Base-by-base conservation (phyloP, 2,888 invertebrate species). In the Melanotus villosus region DNA sequence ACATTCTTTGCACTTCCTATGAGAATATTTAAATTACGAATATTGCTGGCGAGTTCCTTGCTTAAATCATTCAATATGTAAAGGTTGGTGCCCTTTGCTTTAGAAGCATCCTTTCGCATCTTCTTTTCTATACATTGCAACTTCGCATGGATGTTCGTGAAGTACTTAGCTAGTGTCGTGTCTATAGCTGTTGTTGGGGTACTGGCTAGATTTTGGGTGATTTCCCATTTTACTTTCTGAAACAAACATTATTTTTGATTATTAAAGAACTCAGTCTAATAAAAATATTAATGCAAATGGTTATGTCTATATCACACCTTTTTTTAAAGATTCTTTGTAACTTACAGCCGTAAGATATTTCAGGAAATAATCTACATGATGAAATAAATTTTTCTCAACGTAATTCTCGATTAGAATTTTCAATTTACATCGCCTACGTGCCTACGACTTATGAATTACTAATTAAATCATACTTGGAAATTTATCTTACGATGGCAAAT, bases 41-140 rank as follows among this genome's bases (percentile, higher is more conserved):
- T 65, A 18, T 69, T 72, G 2, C 56, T n/a, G 1, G 21, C 6
- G 1, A 74, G 30, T 30, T 70, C 66, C 7, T 64, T 57, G 16
- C 36, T 50, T n/a, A 74, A 30, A 2, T 52, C 41, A 6, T 14
- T 19, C 21, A 75, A 59, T 0, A 30, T 34, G 7, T 16, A 16
- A 3, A 18, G 21, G 50, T 71, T 65, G 19, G 47, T 57, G 14
- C 54, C 59, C 50, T 65, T 74, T 10, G 41, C 52, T 14, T 47
- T 36, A 6, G 41, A 30, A 0, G 52, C 50, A 36, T 75, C 65
- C 2, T 38, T 16, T 14, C 57, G 52, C 12, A 88, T 78, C 69
- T 86, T 84, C 9, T 82, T 77, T 74, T 90, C 90, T 43, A 87
- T 80, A 57, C 85, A 85, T 79, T 90, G 90, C 41, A 90, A 79